A percentile compares a stretch with the other conserved stretches of the same genome.
Conservation (phyloP, 2,888 invertebrate species). For the Philhelius pedissequus region DNA sequence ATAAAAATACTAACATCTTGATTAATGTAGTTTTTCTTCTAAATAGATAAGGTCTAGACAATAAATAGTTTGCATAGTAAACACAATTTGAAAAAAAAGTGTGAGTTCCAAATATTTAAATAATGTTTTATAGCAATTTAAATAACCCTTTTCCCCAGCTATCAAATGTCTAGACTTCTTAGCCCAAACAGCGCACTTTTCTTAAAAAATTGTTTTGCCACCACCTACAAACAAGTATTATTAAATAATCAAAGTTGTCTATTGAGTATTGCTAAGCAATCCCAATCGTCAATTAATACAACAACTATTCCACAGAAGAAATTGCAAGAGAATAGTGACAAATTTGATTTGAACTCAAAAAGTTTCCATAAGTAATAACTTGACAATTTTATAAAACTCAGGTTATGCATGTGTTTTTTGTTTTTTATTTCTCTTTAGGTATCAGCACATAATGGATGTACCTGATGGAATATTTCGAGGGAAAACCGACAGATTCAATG, state of each 20-base stretch:
- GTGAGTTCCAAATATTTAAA: not conserved
- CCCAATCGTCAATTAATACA: not conserved
- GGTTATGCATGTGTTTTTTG: no score
- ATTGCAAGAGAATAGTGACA: not conserved
- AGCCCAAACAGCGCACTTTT: not conserved
- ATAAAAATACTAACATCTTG: not conserved
- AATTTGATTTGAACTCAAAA: not conserved
- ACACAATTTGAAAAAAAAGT: not conserved
- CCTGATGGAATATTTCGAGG: slow-evolving; percentile 79
- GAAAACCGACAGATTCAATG: slow-evolving; percentile 84
- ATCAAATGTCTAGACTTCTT: slow-evolving; percentile 35
- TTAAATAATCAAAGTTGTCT: not conserved
- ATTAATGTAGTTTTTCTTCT: not conserved
- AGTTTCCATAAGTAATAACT: slow-evolving; percentile 22
- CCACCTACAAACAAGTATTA: not conserved
- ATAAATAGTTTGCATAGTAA: not conserved
- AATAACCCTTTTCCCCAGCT: slow-evolving; percentile 12
- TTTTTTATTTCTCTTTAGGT: slow-evolving; percentile 43
- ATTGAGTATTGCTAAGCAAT: not conserved
- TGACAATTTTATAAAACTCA: slow-evolving; percentile 11
- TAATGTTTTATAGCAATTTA: not conserved
- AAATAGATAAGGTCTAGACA: not conserved
- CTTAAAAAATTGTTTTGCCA: not conserved
- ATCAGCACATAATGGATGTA: slow-evolving; percentile 71
- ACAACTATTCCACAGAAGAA: not conserved